phyloP scores from a whole-genome alignment of 2,113 vertebrate genomes.

The Phocoena sinus region DNA sequence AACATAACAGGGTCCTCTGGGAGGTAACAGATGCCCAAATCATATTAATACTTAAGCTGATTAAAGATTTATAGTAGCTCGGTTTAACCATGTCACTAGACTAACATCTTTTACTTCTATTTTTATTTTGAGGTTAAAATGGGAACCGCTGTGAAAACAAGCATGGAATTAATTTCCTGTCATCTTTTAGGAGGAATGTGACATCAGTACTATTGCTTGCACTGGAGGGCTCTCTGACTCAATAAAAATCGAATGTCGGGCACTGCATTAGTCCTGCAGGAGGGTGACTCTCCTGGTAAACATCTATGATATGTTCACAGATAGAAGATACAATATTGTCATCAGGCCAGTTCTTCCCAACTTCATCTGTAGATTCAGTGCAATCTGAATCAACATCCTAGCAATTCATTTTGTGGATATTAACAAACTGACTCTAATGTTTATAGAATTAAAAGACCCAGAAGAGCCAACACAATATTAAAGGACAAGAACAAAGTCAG shows the following conservation, averaged over 20 bases:
- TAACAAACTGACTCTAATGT: neutral
- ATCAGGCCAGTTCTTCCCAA: neutral
- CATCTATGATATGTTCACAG: too few species aligned
- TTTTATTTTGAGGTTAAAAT: constrained; percentile 35
- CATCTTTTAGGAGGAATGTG: neutral
- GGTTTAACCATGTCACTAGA: neutral
- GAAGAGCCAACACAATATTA: neutral
- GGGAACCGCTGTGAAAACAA: constrained; percentile 16
- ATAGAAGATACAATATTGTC: neutral
- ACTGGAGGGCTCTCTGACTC: neutral
- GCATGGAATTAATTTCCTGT: neutral
- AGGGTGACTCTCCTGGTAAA: neutral
- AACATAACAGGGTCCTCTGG: neutral
- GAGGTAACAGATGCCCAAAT: neutral
- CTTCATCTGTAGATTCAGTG: neutral
- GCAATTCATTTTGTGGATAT: neutral
- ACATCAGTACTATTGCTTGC: neutral
- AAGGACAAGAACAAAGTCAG: neutral
- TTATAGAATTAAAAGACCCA: neutral
- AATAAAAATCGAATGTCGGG: neutral
- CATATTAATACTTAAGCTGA: neutral
- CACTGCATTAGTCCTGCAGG: neutral
- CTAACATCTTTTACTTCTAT: neutral
- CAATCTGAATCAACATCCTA: neutral
- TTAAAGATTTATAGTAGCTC: constrained; percentile 1